Evolutionary conservation across 2,888 invertebrate genomes (phyloP).

Genomic region (Phyto melanocephala): DNA sequence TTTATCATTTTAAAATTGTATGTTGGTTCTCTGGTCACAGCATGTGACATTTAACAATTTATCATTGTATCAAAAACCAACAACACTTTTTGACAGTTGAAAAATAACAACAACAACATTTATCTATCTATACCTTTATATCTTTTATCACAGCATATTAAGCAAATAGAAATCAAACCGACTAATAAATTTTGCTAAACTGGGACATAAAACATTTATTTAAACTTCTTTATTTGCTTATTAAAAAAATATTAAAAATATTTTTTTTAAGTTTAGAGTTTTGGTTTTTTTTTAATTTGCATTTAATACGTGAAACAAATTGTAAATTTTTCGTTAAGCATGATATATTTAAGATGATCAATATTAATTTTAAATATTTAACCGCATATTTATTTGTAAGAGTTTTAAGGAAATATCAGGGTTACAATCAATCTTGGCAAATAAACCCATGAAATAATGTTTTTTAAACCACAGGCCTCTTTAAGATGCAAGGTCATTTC

Average conservation of each 20-base stretch:
- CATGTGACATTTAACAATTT: constrained; percentile 61
- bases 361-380: constrained; percentile 40
- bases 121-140: constrained; percentile 10
- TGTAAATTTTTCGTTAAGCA: constrained; percentile 40
- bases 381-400: constrained; percentile 3
- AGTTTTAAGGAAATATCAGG: constrained; percentile 11
- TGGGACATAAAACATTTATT: not conserved
- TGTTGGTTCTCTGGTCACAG: constrained; percentile 49
- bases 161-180: constrained; percentile 34
- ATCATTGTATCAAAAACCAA: constrained; percentile 57
- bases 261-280: not conserved
- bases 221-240: not conserved
- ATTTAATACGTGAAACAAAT: constrained; percentile 34
- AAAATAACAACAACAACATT: constrained; percentile 48
- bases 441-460: too few relatives aligned
- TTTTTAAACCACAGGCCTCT: constrained; percentile 22
- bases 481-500: constrained; percentile 48
- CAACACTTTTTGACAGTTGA: constrained; percentile 55
- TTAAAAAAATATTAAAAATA: not conserved
- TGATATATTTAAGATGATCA: constrained; percentile 36
- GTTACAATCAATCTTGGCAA: too few relatives aligned
- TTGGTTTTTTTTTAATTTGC: not conserved
- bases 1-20: constrained; percentile 8
- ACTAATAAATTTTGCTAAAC: constrained; percentile 5
- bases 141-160: constrained; percentile 43